These are phyloP conservation scores for Brachionus calyciflorus DNA, from an alignment of 1,140 invertebrate species.

Conservation along the genomic window DNA sequence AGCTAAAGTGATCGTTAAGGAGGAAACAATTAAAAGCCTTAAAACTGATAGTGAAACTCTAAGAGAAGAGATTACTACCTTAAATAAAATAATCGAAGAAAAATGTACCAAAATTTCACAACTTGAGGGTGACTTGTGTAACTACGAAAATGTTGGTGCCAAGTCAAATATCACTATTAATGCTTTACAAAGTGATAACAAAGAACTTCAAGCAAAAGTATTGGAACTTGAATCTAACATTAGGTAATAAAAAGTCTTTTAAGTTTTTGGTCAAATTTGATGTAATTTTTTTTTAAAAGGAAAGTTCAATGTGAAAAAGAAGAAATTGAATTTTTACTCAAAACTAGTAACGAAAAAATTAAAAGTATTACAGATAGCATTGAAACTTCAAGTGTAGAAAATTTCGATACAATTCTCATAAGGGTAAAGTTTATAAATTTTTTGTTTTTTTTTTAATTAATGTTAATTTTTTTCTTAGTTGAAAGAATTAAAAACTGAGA, in stretches of 20 bases:
- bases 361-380: conserved; percentile 51
- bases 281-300: neutral
- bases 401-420: neutral
- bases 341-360: conserved; percentile 50
- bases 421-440: conserved; percentile 49
- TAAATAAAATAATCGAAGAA: conserved; percentile 50
- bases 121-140: conserved; percentile 52
- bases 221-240: conserved; percentile 56
- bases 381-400: conserved; percentile 49
- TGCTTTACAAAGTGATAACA: conserved; percentile 54
- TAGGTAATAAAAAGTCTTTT: conserved; percentile 50
- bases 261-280: neutral
- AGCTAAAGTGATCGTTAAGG: conserved; percentile 53
- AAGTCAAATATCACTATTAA: conserved; percentile 55
- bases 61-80: conserved; percentile 52
- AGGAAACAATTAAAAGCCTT: conserved; percentile 54
- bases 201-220: conserved; percentile 54
- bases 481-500: conserved; percentile 21
- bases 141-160: conserved; percentile 53
- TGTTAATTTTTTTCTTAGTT: no score
- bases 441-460: no score
- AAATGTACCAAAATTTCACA: conserved; percentile 53
- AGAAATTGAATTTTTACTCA: conserved; percentile 49
- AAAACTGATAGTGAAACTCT: conserved; percentile 52
- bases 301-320: neutral